A percentile compares a stretch with the other conserved stretches of the same genome.
phyloP scores from a whole-genome alignment of 2,888 invertebrate genomes.

The Danaus chrysippus region DNA sequence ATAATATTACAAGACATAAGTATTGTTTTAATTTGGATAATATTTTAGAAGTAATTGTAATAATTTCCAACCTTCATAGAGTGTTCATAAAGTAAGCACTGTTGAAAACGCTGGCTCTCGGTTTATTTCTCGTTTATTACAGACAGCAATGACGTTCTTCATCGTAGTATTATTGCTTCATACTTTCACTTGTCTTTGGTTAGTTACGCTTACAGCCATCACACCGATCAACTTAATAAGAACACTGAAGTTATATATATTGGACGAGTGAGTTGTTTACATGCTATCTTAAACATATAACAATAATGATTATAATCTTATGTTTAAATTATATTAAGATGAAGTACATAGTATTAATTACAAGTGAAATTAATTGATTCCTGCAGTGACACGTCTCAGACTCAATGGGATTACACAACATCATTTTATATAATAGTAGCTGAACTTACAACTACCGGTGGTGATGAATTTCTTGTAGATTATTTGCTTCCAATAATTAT shows the following conservation, averaged over 20 bases:
- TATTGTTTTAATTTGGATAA: too few relatives aligned
- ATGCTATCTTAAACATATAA: not conserved
- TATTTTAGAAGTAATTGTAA: too few relatives aligned
- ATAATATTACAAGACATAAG: too few relatives aligned
- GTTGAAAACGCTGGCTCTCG: not conserved
- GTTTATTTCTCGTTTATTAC: slow-evolving; percentile 19
- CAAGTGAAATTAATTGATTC: slow-evolving; percentile 5
- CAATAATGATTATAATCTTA: not conserved
- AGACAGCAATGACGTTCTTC: slow-evolving; percentile 59
- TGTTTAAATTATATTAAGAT: not conserved
- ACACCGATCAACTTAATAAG: slow-evolving; percentile 52
- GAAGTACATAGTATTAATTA: not conserved
- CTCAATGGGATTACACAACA: slow-evolving; percentile 61
- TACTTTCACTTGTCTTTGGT: slow-evolving; percentile 62
- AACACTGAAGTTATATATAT: slow-evolving; percentile 54
- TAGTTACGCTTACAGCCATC: slow-evolving; percentile 49
- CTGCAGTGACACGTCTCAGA: slow-evolving; percentile 51
- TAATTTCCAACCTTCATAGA: too few relatives aligned
- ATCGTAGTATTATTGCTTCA: slow-evolving; percentile 57
- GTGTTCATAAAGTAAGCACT: not conserved
- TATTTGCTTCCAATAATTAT: slow-evolving; percentile 48
- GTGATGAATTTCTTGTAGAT: slow-evolving; percentile 58
- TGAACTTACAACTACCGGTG: slow-evolving; percentile 58
- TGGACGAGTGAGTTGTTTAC: slow-evolving; percentile 50
- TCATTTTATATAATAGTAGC: slow-evolving; percentile 61